phyloP scores from a whole-genome alignment of 35 echinoderm and acorn worm species.

The Hemicentrotus pulcherrimus region DNA sequence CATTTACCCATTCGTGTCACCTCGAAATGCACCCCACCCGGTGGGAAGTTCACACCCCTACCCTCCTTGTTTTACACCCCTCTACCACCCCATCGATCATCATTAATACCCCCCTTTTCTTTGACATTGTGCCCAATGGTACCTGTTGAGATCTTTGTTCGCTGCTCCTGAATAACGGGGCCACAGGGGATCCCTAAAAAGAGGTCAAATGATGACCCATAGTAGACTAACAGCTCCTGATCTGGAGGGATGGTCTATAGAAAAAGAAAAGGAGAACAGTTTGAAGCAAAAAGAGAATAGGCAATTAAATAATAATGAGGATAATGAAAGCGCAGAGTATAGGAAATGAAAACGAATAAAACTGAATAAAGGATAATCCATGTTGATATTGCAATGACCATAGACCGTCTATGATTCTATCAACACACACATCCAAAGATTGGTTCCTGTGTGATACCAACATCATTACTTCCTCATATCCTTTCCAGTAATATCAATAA shows the following conservation, averaged over 20 bases:
- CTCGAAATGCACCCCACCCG: background rate
- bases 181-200: slow-evolving; percentile 89
- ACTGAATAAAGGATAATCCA: too few species aligned
- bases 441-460: too few species aligned
- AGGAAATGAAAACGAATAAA: too few species aligned
- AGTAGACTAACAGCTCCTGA: slow-evolving; percentile 96
- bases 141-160: slow-evolving; percentile 68
- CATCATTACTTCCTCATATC: too few species aligned
- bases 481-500: too few species aligned
- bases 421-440: too few species aligned
- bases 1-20: background rate
- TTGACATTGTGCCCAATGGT: background rate
- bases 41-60: background rate
- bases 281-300: background rate
- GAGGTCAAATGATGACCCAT: slow-evolving; percentile 79
- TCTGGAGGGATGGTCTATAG: slow-evolving; percentile 94
- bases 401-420: too few species aligned
- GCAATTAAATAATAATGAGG: background rate
- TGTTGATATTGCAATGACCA: too few species aligned
- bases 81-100: slow-evolving; percentile 15
- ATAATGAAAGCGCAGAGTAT: background rate
- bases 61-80: background rate
- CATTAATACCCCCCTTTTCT: slow-evolving; percentile 1
- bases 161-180: slow-evolving; percentile 55
- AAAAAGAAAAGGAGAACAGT: background rate